Evolutionary conservation across 1,140 invertebrate genomes (phyloP).

Genomic region (Nomia melanderi): DNA sequence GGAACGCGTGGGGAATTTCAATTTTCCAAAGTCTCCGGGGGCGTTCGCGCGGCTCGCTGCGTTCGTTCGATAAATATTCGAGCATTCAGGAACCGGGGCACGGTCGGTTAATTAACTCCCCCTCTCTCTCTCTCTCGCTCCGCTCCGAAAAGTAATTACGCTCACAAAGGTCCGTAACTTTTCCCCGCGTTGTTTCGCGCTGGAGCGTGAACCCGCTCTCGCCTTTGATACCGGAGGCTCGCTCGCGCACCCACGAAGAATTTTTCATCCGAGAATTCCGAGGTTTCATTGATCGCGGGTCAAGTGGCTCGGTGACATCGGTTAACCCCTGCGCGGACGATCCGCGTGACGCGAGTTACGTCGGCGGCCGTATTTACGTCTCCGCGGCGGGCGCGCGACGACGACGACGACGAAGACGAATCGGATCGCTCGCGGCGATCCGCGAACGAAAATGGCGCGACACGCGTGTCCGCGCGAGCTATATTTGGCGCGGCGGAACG

Average conservation of each 20-base stretch:
- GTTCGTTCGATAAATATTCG: background rate
- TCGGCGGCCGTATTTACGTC: conserved; percentile 37
- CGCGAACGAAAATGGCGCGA: conserved; percentile 7
- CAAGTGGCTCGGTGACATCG: conserved; percentile 64
- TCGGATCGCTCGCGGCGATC: conserved; percentile 10
- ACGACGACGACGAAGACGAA: background rate
- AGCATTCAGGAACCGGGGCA: background rate
- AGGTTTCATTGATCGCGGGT: conserved; percentile 69
- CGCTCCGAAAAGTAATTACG: conserved; percentile 2
- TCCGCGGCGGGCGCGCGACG: background rate
- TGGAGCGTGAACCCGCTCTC: conserved; percentile 23
- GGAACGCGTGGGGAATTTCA: too few relatives aligned
- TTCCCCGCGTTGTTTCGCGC: background rate
- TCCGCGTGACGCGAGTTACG: conserved; percentile 61
- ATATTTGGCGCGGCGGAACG: conserved; percentile 46
- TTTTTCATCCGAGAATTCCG: conserved; percentile 63
- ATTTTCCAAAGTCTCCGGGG: background rate
- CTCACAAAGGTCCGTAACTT: background rate
- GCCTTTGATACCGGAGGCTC: conserved; percentile 3
- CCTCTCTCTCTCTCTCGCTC: too few relatives aligned
- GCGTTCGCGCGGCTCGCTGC: background rate
- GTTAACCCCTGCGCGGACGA: conserved; percentile 59
- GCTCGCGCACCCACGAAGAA: conserved; percentile 20
- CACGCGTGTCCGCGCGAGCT: conserved; percentile 39
- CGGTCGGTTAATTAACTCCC: conserved; percentile 7